These are phyloP conservation scores for Hassar affinis DNA, from an alignment of 2,113 vertebrate genomes.

Conservation along the genomic window DNA sequence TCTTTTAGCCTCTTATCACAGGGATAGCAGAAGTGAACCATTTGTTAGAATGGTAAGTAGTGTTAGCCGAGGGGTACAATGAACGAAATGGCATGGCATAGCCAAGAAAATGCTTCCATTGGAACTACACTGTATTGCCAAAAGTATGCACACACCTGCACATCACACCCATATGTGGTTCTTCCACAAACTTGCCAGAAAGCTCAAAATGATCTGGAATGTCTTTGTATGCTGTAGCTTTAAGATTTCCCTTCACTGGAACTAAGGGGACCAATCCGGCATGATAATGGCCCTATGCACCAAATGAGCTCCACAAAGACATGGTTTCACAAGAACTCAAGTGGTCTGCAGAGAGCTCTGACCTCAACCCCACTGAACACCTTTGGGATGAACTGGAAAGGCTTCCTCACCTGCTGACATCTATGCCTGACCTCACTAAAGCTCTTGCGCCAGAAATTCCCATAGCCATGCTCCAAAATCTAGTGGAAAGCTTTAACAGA, in stretches of 20 bases:
- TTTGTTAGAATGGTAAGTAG: neutral
- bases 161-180: neutral
- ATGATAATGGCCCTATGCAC: neutral
- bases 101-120: neutral
- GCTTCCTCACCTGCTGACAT: neutral
- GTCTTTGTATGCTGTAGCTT: neutral
- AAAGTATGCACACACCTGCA: neutral
- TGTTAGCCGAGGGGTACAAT: neutral
- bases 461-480: neutral
- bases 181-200: neutral
- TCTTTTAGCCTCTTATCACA: neutral
- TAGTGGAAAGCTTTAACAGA: neutral
- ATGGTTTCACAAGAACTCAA: neutral
- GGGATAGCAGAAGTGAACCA: neutral
- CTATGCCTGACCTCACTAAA: neutral
- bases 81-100: neutral
- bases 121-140: neutral
- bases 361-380: neutral
- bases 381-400: neutral
- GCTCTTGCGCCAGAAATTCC: neutral
- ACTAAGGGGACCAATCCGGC: neutral
- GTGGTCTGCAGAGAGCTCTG: neutral
- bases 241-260: neutral
- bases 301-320: neutral
- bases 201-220: neutral